Base-by-base conservation (phyloP, 2,113 vertebrate genomes). In the Mormoops blainvillei region DNA sequence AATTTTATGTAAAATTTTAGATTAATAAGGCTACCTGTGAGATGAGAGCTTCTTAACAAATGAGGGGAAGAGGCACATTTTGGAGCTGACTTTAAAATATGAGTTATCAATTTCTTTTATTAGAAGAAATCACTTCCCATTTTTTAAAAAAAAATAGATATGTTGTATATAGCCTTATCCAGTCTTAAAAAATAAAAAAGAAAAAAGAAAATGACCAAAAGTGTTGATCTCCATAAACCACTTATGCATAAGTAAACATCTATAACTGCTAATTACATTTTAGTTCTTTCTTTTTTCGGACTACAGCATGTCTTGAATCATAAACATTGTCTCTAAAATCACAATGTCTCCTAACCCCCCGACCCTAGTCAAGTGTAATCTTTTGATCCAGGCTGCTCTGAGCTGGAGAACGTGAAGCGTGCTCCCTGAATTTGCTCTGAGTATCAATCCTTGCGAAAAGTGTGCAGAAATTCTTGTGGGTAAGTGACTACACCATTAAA, bases 51-150 rank as follows among this genome's bases (percentile, higher is more conserved):
- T 87, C 36, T 74, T 87, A 78, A 54, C 16, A 73, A 78, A 38
- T 67, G 26, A n/a, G 43, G 31, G 33, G 5, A 58, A 38, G 19
- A 76, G n/a, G 28, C 11, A 61, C 3, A 28, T 85, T 94, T 94
- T 67, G 58, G 16, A 94, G 19, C 36, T 88, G 15, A 71, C 48
- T 96, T 97, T 67, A 76, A 94, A 94, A 84, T 61, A 65, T 10
- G 41, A 19, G 5, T 65, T 38, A 68, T 65, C 28, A n/a, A 73
- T 85, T 88, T 88, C 33, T 63, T 73, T 90, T 58, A 41, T 86
- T 36, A 80, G 28, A 74, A 92, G 28, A 96, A 92, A 92, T 54
- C 12, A 70, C 24, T 70, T 45, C 14, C 48, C 43, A 43, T 36
- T 89, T 91, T 94, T 54, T 92, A 83, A 22, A 41, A 88, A 83